Evolutionary conservation across 1,140 invertebrate species (phyloP).

Genomic region (Eupeodes corollae): DNA sequence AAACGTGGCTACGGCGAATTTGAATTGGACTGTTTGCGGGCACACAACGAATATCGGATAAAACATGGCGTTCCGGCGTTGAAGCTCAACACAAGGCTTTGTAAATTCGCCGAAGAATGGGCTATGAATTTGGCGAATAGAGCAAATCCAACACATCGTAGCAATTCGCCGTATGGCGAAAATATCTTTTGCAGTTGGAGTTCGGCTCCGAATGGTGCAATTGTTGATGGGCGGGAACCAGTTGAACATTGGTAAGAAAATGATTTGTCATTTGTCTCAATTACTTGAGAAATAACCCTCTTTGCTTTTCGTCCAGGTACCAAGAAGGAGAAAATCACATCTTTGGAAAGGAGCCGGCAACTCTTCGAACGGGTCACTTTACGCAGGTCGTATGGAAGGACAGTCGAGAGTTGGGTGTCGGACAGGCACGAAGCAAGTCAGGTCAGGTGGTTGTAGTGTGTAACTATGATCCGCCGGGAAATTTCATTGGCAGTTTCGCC

Average conservation of each 20-base stretch:
- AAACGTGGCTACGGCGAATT: conserved; percentile 34
- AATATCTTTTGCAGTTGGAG: conserved; percentile 41
- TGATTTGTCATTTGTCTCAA: conserved; percentile 45
- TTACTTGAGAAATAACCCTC: too few relatives aligned
- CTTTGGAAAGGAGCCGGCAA: conserved; percentile 49
- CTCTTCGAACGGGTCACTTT: conserved; percentile 54
- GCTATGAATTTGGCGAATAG: conserved; percentile 58
- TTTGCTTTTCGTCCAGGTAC: conserved; percentile 49
- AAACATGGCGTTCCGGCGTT: conserved; percentile 58
- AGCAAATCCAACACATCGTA: conserved; percentile 59
- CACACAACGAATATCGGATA: conserved; percentile 63
- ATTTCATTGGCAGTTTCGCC: conserved; percentile 64
- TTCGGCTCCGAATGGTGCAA: conserved; percentile 49
- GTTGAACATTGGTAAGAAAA: conserved; percentile 55
- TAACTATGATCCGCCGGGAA: conserved; percentile 79
- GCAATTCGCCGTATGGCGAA: conserved; percentile 55
- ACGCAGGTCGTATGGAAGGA: conserved; percentile 63
- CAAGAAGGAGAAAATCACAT: conserved; percentile 45
- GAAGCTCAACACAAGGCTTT: conserved; percentile 56
- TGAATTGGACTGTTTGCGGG: conserved; percentile 51
- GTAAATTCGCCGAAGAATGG: conserved; percentile 70
- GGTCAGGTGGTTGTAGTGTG: conserved; percentile 71
- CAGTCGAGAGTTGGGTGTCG: conserved; percentile 57
- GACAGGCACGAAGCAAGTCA: conserved; percentile 53
- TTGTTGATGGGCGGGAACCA: conserved; percentile 13